Evolutionary conservation across 2,888 invertebrate species (phyloP), one percentile per base, ranked within the genome.

Genomic region (Clistopyga incitator): DNA sequence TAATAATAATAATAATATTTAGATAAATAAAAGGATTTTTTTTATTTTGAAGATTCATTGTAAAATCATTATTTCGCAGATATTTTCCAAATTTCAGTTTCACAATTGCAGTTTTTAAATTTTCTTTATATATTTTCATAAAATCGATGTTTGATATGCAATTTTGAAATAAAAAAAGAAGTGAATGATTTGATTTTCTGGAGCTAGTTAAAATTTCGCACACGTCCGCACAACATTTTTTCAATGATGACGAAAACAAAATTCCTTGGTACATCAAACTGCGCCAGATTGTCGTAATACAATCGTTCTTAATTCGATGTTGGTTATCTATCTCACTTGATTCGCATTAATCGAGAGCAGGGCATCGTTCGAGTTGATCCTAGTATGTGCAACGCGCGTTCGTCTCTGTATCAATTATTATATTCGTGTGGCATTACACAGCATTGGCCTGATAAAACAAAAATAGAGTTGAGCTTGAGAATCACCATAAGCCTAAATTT

Each of bases 231-330:
- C n/a, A n/a, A n/a, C n/a, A n/a, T 29, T 29, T 29, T 29, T 29
- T 29, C 8, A 18, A 18, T 10, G 8, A 61, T 2, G 10, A 56
- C 59, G 10, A 67, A 50, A 59, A 42, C 67, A 50, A 80, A 38
- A 67, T 56, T 64, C 50, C 38, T 59, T 52, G 59, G 59, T 72
- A 18, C 18, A 64, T 70, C 10, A 54, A 71, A 38, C 25, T n/a
- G n/a, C 38, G 54, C 15, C 70, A 29, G 50, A 78, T 78, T 59
- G 52, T 64, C 70, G 78, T 70, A 75, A 78, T 50, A 52, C 20
- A 71, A 78, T 79, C 47, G 75, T 79, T 71, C 72, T 52, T 47
- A 76, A 82, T 82, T 82, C 59, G 70, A 72, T 29, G 75, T 50
- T 54, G 54, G 68, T 47, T 76, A 65, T 81, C 52, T 52, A 42